phyloP scores from a whole-genome alignment of 2,113 vertebrate species.

The Odocoileus hemionus region DNA sequence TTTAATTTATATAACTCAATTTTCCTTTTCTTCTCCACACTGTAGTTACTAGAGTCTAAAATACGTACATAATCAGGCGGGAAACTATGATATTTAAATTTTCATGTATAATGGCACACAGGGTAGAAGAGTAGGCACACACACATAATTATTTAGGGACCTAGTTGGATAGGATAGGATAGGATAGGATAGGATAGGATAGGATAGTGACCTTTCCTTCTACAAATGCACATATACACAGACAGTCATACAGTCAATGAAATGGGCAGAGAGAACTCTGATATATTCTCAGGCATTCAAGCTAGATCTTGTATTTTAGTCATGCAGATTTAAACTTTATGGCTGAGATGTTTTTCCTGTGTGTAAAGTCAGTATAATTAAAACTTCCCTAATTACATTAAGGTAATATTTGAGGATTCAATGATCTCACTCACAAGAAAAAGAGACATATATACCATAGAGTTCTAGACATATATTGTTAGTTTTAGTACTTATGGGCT shows the following conservation, averaged over 20 bases:
- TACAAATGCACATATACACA: not conserved
- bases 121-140: not conserved
- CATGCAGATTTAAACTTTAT: not conserved
- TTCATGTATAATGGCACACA: not conserved
- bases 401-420: not conserved
- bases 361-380: not conserved
- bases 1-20: not conserved
- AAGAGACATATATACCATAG: not conserved
- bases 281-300: not conserved
- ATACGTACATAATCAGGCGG: accelerated
- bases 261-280: not conserved
- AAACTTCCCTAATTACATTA: not conserved
- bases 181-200: not conserved
- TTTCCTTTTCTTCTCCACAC: not conserved
- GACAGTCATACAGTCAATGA: not conserved
- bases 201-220: not conserved
- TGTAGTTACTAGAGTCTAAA: not conserved
- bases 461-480: not conserved
- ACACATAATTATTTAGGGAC: not conserved
- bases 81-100: not conserved
- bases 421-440: not conserved
- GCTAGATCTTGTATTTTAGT: not conserved
- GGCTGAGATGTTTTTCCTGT: not conserved
- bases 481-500: not conserved
- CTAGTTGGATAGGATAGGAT: no score